Conservation (phyloP, 2,113 vertebrate genomes). For the Megaceryle torquata region DNA sequence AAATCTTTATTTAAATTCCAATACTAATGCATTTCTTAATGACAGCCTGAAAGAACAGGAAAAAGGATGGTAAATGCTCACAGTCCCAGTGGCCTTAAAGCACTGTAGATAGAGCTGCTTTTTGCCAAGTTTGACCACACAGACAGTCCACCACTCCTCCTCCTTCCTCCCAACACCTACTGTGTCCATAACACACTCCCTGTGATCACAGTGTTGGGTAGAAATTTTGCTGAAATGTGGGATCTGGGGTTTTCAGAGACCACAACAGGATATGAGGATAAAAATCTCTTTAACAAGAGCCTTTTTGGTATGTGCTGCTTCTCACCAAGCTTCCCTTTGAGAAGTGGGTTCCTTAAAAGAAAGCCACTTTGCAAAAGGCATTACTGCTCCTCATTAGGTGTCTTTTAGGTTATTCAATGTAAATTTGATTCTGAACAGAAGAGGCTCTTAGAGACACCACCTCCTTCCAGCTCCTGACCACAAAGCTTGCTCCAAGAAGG, state of each 20-base stretch:
- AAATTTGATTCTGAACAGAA: slow-evolving; percentile 2
- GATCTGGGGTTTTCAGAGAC: not conserved
- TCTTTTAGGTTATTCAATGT: slow-evolving; percentile 41
- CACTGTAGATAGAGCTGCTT: not conserved
- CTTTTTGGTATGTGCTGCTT: not conserved
- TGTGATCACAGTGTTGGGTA: not conserved
- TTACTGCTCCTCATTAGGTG: not conserved
- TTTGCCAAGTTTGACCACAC: not conserved
- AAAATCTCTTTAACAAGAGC: not conserved
- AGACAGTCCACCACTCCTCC: not conserved
- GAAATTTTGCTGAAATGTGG: not conserved
- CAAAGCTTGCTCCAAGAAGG: slow-evolving; percentile 8
- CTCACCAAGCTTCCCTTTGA: not conserved
- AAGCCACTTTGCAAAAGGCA: not conserved
- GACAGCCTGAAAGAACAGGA: not conserved
- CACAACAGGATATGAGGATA: not conserved
- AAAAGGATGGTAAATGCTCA: not conserved
- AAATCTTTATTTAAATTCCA: not conserved
- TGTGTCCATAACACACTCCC: rapidly evolving
- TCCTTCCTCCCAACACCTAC: not conserved
- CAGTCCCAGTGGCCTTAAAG: not conserved
- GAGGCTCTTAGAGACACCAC: not conserved
- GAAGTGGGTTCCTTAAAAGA: not conserved
- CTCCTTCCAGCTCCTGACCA: not conserved
- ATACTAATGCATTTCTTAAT: not conserved